Evolutionary conservation across 2,113 vertebrate species (phyloP).

Genomic region (Takifugu bimaculatus): DNA sequence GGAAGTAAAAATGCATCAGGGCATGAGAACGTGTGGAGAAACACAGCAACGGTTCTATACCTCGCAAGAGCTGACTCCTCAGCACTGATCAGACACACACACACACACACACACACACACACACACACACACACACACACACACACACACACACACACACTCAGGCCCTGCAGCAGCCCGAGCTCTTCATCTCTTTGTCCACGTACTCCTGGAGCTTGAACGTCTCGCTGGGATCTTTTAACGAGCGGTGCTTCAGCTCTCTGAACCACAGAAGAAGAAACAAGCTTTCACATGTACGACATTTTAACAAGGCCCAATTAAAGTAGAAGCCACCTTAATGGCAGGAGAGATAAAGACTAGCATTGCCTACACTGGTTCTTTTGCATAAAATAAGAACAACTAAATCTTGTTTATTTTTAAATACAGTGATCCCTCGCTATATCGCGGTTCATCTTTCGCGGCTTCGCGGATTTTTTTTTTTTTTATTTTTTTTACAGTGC

Average conservation of each 20-base stretch:
- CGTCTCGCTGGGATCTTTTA: conserved; percentile 78
- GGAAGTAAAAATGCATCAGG: no score
- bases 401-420: no score
- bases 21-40: neutral
- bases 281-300: no score
- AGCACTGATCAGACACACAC: conserved; percentile 12
- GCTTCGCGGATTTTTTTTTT: no score
- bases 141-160: conserved; percentile 18
- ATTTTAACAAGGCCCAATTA: no score
- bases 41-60: conserved; percentile 16
- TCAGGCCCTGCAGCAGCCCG: conserved; percentile 68
- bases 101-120: conserved; percentile 24
- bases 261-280: conserved; percentile 50
- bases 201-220: conserved; percentile 91
- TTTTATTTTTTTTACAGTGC: no score
- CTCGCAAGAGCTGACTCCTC: conserved; percentile 43
- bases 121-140: conserved; percentile 2
- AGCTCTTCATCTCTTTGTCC: conserved; percentile 79
- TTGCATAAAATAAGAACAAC: no score
- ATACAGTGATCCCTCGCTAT: no score
- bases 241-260: conserved; percentile 85
- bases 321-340: no score
- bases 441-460: no score
- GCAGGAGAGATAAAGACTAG: no score
- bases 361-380: no score